Conservation (phyloP, 2,797 vertebrate genomes). For the Falco novaeseelandiae region DNA sequence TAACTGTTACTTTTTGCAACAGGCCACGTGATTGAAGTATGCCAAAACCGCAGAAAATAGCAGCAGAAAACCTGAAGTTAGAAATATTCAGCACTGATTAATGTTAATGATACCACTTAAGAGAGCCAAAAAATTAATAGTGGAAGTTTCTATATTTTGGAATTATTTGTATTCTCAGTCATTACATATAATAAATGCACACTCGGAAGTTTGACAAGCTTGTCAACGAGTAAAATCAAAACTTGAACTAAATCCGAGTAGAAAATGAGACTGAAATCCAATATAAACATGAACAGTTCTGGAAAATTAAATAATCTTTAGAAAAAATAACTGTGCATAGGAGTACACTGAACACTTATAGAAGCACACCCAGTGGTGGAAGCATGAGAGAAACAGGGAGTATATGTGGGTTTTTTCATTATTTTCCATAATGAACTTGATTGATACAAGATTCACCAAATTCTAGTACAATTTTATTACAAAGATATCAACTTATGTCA, state of each 20-base stretch:
- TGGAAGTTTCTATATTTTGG: not conserved
- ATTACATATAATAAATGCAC: not conserved
- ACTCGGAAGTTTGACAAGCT: not conserved
- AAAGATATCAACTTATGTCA: not conserved
- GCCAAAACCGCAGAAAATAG: not conserved
- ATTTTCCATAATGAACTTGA: not conserved
- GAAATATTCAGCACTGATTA: not conserved
- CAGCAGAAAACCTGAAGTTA: not conserved
- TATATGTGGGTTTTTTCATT: rapidly evolving
- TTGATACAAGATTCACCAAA: not conserved
- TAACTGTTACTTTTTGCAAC: not conserved
- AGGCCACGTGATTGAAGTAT: not conserved
- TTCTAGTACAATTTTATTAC: not conserved
- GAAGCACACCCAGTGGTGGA: not conserved
- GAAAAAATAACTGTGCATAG: not conserved
- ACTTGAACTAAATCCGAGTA: not conserved
- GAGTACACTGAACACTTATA: not conserved
- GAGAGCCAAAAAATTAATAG: not conserved
- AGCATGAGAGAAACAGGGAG: not conserved
- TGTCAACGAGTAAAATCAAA: not conserved
- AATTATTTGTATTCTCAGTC: not conserved
- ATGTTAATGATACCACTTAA: not conserved
- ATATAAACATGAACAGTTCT: not conserved
- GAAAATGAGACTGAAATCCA: not conserved
- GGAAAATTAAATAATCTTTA: not conserved